Evolutionary conservation across 2,113 vertebrate species (phyloP).

Genomic region (Hydropotes inermis): DNA sequence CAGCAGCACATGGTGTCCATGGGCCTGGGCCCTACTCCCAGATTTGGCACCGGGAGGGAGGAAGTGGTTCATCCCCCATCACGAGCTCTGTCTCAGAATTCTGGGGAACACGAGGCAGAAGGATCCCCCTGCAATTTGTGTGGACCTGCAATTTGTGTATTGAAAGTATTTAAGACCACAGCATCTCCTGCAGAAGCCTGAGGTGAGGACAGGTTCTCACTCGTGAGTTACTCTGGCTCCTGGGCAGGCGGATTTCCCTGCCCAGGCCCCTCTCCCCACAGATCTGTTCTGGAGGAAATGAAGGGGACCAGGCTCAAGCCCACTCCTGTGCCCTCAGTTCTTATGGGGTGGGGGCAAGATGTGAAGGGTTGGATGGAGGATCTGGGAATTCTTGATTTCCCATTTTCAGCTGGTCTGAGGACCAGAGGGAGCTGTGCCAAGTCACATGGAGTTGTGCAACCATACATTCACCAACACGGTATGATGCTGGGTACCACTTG

Average conservation of each 20-base stretch:
- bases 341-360: not conserved
- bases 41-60: not conserved
- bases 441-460: fast-evolving
- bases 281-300: not conserved
- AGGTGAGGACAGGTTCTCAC: not conserved
- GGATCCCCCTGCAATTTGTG: not conserved
- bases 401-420: not conserved
- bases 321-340: not conserved
- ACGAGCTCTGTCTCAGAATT: not conserved
- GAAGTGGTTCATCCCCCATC: not conserved
- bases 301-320: not conserved
- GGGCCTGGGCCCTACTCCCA: not conserved
- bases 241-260: not conserved
- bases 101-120: not conserved
- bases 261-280: not conserved
- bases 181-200: not conserved
- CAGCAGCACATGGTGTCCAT: not conserved
- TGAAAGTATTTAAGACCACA: not conserved
- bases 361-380: not conserved
- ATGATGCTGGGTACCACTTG: no score
- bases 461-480: not conserved
- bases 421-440: not conserved
- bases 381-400: not conserved
- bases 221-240: not conserved
- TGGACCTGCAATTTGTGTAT: not conserved